Evolutionary conservation across 2,797 vertebrate species (phyloP), one percentile per base, ranked within the genome.

Genomic region (Coilia nasus): DNA sequence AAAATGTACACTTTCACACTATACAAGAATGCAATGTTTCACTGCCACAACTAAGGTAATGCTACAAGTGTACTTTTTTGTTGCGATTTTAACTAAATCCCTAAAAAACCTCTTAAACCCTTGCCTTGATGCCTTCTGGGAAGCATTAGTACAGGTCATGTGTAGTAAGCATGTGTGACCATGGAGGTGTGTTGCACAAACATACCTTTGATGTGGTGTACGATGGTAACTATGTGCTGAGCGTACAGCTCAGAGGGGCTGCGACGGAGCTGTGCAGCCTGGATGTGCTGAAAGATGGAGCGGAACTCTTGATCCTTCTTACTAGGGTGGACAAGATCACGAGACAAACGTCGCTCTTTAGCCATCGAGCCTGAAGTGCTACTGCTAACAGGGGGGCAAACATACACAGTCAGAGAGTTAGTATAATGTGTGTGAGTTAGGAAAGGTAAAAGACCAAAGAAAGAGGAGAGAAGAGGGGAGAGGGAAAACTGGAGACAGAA

Each of bases 141-240:
- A 41, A 41, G 35, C 35, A 41, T 41, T 41, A 41, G 35, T 41
- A 41, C 35, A 41, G 2, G 35, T 41, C 35, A 41, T 78, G 9
- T 78, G 31, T 14, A 67, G 23, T 1, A 7, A 60, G 9, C 31
- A 28, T 19, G 14, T 17, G 67, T 31, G 31, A 19, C 17, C 31
- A 25, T 64, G 23, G 14, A 14, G 15, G 23, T 12, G 84, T 92
- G 92, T 86, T n/a, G 4, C 0, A 21, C 17, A 6, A 2, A n/a
- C n/a, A 25, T 92, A 98, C 98, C 98, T 98, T 98, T 98, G 85
- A 99, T 98, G 56, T 99, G 98, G 89, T 99, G 98, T 90, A 99
- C 98, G 56, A 99, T 98, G 2, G 97, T 98, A 94, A 99, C 98
- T 82, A 99, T 98, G 89, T 99, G 98, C 91, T 99, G 98, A 88